These are phyloP conservation scores for Ptilonorhynchus violaceus DNA, from an alignment of 2,113 vertebrate genomes.

Conservation along the genomic window DNA sequence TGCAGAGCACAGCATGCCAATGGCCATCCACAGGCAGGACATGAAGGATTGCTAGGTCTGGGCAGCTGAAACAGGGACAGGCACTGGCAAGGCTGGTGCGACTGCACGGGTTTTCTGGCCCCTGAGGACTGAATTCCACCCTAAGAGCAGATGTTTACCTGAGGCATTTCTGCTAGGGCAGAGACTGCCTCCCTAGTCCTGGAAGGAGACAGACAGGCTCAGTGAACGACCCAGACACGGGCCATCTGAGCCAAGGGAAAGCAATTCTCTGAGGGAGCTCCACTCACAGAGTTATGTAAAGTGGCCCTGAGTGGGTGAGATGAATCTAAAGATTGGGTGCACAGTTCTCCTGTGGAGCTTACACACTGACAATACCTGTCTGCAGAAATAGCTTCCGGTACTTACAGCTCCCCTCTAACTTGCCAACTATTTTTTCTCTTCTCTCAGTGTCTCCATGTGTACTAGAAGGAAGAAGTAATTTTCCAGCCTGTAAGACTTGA, in stretches of 20 bases:
- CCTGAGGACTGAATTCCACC: background rate
- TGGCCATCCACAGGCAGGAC: background rate
- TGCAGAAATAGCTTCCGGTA: background rate
- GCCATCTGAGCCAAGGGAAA: background rate
- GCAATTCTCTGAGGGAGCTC: background rate
- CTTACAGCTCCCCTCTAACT: background rate
- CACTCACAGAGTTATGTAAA: background rate
- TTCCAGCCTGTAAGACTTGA: background rate
- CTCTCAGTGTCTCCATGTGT: background rate
- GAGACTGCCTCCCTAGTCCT: background rate
- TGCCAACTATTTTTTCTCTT: background rate
- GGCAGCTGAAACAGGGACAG: background rate
- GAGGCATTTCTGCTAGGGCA: background rate
- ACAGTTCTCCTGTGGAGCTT: background rate
- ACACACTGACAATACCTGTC: background rate
- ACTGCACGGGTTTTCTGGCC: background rate
- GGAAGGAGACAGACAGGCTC: background rate
- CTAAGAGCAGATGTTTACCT: background rate
- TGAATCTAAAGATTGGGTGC: background rate
- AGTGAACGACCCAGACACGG: background rate
- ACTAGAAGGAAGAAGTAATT: background rate
- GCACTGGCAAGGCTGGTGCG: background rate
- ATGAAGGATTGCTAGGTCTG: background rate
- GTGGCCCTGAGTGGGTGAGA: background rate
- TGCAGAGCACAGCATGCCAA: background rate